These are phyloP conservation scores for Ochropleura plecta DNA, from an alignment of 2,888 invertebrate genomes.

Conservation along the genomic window DNA sequence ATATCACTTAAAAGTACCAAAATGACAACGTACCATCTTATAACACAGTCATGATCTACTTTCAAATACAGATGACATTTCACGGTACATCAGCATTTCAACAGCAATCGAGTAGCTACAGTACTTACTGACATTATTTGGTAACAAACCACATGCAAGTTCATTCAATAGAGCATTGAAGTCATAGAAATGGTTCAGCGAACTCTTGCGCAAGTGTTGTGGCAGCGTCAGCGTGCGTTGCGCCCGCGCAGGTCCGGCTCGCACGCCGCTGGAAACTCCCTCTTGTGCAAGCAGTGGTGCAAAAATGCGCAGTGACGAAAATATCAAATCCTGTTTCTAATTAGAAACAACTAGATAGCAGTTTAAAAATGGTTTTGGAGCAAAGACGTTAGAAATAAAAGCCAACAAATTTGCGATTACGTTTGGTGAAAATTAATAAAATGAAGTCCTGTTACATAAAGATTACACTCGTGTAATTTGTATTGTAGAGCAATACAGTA, in stretches of 20 bases:
- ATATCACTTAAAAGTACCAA: background rate
- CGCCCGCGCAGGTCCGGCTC: constrained; percentile 80
- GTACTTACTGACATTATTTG: constrained; percentile 49
- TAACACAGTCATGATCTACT: constrained; percentile 29
- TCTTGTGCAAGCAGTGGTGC: constrained; percentile 82
- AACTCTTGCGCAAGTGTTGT: constrained; percentile 84
- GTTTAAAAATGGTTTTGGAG: background rate
- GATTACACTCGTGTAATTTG: background rate
- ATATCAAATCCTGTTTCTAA: constrained; percentile 57
- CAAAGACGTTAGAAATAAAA: background rate
- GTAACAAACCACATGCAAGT: constrained; percentile 60
- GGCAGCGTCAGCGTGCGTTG: constrained; percentile 64
- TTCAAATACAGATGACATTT: constrained; percentile 53
- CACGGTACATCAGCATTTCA: constrained; percentile 23
- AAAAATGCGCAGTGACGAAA: constrained; percentile 51
- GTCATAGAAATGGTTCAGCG: constrained; percentile 81
- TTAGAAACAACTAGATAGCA: constrained; percentile 29
- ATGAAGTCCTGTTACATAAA: constrained; percentile 4
- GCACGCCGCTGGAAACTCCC: constrained; percentile 79
- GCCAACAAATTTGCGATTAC: too few relatives aligned
- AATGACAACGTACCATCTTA: background rate
- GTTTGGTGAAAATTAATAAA: too few relatives aligned
- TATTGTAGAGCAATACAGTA: background rate
- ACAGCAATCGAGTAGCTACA: constrained; percentile 5
- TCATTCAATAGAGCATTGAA: constrained; percentile 63